Conservation (phyloP, 2,888 invertebrate genomes). For the Parnassius smintheus region DNA sequence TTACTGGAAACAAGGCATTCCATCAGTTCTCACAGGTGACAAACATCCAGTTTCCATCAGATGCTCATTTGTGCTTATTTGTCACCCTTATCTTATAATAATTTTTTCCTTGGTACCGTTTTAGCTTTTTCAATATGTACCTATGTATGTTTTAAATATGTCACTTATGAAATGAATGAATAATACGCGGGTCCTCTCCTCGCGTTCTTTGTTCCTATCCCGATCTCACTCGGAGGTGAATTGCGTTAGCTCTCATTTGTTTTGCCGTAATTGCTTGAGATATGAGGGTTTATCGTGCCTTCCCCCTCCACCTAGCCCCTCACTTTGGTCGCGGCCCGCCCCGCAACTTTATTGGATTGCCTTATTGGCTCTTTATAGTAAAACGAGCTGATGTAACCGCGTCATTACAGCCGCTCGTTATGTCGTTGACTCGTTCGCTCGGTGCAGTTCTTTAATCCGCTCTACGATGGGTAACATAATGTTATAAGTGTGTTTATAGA, state of each 20-base stretch:
- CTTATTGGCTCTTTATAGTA: conserved; percentile 57
- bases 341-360: conserved; percentile 60
- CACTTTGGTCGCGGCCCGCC: conserved; percentile 40
- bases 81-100: no score
- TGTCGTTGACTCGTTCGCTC: neutral
- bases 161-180: neutral
- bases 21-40: no score
- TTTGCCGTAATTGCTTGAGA: conserved; percentile 75
- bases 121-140: no score
- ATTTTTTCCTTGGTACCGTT: no score
- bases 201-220: conserved; percentile 34
- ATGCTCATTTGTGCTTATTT: no score
- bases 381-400: conserved; percentile 57
- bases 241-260: conserved; percentile 78
- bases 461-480: neutral
- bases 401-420: conserved; percentile 39
- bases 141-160: no score
- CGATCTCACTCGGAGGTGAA: conserved; percentile 68
- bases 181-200: conserved; percentile 39
- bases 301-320: conserved; percentile 32
- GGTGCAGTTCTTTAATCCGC: neutral
- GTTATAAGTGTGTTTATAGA: no score
- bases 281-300: conserved; percentile 63
- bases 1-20: no score
- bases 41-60: no score